Conservation (phyloP, 2,797 vertebrate species). For the Gadopsis marmoratus region DNA sequence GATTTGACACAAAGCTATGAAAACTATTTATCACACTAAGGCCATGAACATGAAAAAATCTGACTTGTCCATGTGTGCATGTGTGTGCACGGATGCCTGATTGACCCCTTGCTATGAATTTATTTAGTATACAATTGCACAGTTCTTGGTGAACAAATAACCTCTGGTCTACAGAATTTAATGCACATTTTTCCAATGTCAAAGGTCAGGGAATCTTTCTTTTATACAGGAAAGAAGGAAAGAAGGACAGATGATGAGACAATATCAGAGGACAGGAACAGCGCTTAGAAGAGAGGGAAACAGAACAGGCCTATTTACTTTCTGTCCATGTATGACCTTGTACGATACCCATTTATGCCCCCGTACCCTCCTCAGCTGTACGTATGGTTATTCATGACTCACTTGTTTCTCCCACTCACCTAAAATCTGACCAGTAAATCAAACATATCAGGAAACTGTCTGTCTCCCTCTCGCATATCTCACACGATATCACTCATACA, state of each 20-base stretch:
- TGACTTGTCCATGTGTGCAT: conserved; percentile 23
- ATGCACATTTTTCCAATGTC: not conserved
- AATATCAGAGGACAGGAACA: not conserved
- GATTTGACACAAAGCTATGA: conserved; percentile 59
- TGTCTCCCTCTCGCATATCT: conserved; percentile 54
- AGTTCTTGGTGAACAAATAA: not conserved
- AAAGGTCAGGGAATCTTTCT: not conserved
- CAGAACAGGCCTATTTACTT: not conserved
- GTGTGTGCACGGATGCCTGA: conserved; percentile 9
- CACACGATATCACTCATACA: conserved; percentile 20
- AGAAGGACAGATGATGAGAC: not conserved
- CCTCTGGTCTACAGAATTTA: not conserved
- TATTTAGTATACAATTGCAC: not conserved
- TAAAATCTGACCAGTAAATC: conserved; percentile 27
- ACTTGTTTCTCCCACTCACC: conserved; percentile 39
- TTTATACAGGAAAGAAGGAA: not conserved
- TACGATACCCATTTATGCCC: not conserved
- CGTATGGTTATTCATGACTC: conserved; percentile 38
- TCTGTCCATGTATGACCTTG: conserved; percentile 18
- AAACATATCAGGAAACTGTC: conserved; percentile 39
- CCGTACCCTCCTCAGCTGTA: not conserved
- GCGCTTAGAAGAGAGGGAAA: not conserved
- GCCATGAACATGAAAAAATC: conserved; percentile 1
- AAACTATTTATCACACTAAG: conserved; percentile 49
- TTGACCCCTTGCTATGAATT: not conserved